These are phyloP conservation scores for Sebastes minor DNA, from an alignment of 2,797 vertebrate genomes.

Conservation along the genomic window DNA sequence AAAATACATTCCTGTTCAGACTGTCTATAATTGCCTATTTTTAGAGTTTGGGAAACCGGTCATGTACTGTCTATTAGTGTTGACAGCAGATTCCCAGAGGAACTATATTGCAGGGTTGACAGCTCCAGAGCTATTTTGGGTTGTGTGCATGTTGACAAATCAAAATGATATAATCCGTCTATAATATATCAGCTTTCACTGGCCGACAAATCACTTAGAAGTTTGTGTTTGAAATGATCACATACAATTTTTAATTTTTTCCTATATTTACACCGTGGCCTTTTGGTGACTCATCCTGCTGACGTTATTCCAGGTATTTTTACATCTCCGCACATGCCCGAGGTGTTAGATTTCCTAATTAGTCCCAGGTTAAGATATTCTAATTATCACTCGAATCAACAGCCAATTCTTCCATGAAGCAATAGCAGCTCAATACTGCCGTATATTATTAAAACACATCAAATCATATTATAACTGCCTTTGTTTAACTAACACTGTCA, in stretches of 20 bases:
- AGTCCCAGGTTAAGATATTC: constrained; percentile 15
- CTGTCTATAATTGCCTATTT: constrained; percentile 20
- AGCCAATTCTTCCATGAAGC: not conserved
- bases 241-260: not conserved
- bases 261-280: constrained; percentile 6
- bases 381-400: constrained; percentile 7
- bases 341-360: constrained; percentile 23
- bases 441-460: not conserved
- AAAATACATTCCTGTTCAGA: not conserved
- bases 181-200: not conserved
- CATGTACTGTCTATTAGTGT: not conserved
- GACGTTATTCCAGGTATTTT: constrained; percentile 1
- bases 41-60: constrained; percentile 16
- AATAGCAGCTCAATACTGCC: not conserved
- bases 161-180: not conserved
- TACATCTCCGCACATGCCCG: not conserved
- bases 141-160: constrained; percentile 13
- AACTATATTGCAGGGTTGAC: not conserved
- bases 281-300: constrained; percentile 9
- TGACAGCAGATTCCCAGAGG: constrained; percentile 30
- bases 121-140: constrained; percentile 24
- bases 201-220: not conserved
- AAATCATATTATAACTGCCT: not conserved
- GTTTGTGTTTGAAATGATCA: not conserved
- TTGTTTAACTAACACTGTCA: not conserved